Evolutionary conservation across 1,140 invertebrate genomes (phyloP).

Genomic region (Caenorhabditis tropicalis): DNA sequence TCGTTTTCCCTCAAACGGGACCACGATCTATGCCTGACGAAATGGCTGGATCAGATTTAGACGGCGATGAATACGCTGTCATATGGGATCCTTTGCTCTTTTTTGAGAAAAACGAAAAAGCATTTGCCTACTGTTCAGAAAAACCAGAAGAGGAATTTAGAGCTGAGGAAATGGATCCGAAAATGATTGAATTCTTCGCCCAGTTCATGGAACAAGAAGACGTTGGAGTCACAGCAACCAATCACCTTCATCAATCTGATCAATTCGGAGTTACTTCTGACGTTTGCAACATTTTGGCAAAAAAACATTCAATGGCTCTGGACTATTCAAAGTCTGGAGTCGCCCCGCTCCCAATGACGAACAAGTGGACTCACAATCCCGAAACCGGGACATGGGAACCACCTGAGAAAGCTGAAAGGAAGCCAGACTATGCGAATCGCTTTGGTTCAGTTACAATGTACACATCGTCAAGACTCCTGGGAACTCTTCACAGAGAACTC

Average conservation of each 20-base stretch:
- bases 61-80: conserved; percentile 72
- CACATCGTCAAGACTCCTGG: not conserved
- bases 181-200: conserved; percentile 60
- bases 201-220: conserved; percentile 63
- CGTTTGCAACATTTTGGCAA: conserved; percentile 57
- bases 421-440: conserved; percentile 33
- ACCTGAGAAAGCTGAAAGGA: conserved; percentile 48
- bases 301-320: conserved; percentile 55
- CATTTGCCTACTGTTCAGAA: conserved; percentile 1
- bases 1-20: conserved; percentile 72
- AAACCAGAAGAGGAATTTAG: not conserved
- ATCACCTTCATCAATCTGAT: conserved; percentile 63
- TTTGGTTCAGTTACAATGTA: not conserved
- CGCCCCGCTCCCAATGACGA: conserved; percentile 36
- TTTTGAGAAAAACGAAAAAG: conserved; percentile 62
- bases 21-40: conserved; percentile 70
- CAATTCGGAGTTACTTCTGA: conserved; percentile 42
- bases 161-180: not conserved
- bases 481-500: conserved; percentile 47
- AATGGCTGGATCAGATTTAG: conserved; percentile 71
- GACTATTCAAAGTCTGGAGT: conserved; percentile 70
- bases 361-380: not conserved
- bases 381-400: not conserved
- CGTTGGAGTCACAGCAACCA: conserved; percentile 62
- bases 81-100: conserved; percentile 67